Evolutionary conservation across 2,113 vertebrate genomes (phyloP).

Genomic region (Carassius auratus): DNA sequence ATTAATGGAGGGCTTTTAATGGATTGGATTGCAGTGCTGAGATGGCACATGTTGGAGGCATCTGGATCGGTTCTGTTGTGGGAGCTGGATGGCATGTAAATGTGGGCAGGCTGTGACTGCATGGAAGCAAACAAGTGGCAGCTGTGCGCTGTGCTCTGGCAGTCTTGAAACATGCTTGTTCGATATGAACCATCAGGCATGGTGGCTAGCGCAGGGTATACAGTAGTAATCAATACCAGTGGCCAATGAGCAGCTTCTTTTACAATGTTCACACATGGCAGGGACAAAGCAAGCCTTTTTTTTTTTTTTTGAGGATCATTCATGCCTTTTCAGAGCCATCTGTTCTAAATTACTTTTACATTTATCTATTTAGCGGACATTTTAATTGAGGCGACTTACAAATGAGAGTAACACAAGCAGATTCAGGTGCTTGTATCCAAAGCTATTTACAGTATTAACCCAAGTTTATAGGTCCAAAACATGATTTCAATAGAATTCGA

Average conservation of each 20-base stretch:
- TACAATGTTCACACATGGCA: neutral
- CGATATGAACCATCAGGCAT: constrained; percentile 33
- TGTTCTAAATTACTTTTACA: neutral
- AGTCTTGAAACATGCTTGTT: neutral
- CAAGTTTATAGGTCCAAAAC: neutral
- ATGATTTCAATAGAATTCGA: neutral
- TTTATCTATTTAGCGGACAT: neutral
- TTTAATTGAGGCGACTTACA: neutral
- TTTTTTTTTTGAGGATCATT: neutral
- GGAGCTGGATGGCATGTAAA: neutral
- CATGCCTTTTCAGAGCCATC: neutral
- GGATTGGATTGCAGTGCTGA: neutral
- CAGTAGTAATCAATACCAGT: constrained; percentile 28
- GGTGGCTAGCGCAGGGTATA: neutral
- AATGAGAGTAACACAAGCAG: neutral
- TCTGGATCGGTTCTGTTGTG: neutral
- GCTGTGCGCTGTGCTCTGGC: neutral
- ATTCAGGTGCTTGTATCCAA: neutral
- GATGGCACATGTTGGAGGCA: neutral
- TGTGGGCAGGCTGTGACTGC: neutral
- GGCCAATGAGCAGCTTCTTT: neutral
- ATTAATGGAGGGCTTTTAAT: constrained; percentile 39
- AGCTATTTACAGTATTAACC: neutral
- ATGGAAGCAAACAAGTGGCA: constrained; percentile 19
- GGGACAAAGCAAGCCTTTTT: constrained; percentile 13